These are phyloP conservation scores for Chlorodrepanis virens DNA, from an alignment of 2,113 vertebrate species.

Conservation along the genomic window DNA sequence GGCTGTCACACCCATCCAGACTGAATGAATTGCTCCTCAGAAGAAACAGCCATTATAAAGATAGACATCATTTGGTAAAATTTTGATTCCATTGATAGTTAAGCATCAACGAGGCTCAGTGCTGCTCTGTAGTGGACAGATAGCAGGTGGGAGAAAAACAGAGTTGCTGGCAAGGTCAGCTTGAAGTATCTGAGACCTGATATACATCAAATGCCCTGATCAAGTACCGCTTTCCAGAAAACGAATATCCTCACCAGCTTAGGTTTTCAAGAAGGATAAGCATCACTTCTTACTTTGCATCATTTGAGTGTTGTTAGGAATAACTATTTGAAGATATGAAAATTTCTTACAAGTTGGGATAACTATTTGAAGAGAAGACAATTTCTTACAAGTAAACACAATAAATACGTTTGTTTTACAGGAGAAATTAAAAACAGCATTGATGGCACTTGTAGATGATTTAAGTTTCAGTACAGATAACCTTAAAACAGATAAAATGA, in stretches of 20 bases:
- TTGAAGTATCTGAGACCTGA: not conserved
- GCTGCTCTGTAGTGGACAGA: not conserved
- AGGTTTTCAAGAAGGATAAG: not conserved
- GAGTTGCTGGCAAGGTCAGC: not conserved
- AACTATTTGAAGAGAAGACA: not conserved
- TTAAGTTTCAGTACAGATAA: not conserved
- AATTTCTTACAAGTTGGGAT: not conserved
- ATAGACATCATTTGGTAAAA: not conserved
- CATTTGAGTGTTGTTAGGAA: not conserved
- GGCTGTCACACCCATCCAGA: not conserved
- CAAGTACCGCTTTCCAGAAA: constrained; percentile 29
- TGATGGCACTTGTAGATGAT: not conserved
- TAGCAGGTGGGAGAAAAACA: not conserved
- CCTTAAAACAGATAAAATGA: not conserved
- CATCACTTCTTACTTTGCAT: not conserved
- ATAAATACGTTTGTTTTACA: not conserved
- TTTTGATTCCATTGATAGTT: not conserved
- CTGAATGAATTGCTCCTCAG: not conserved
- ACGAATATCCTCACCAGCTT: not conserved
- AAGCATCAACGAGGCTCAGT: not conserved
- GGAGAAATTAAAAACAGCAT: not conserved
- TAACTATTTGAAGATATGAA: not conserved
- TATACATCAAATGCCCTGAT: not conserved
- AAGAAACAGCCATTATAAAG: not conserved
- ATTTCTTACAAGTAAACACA: not conserved